These are phyloP conservation scores for Thecocarcelia acutangulata DNA, from an alignment of 2,888 invertebrate genomes.

Conservation along the genomic window DNA sequence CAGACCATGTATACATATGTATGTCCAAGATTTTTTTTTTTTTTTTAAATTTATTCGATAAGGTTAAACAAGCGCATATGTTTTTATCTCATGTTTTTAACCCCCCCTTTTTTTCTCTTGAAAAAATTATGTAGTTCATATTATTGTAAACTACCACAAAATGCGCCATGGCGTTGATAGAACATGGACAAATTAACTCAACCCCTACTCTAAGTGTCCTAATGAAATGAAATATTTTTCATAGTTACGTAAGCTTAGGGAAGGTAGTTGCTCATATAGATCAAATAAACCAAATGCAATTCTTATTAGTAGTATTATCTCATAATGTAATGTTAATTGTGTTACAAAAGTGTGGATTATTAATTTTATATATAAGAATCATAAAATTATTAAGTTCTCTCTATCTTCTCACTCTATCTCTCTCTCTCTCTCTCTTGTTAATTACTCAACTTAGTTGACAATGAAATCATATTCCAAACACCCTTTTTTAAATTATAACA, in stretches of 20 bases:
- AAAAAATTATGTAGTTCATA: not conserved
- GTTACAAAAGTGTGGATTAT: constrained; percentile 38
- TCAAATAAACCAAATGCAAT: constrained; percentile 61
- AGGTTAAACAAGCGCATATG: not conserved
- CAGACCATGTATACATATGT: too few relatives aligned
- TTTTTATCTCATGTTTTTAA: constrained; percentile 2
- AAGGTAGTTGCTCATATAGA: constrained; percentile 57
- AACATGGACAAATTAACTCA: constrained; percentile 25
- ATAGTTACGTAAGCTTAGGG: constrained; percentile 49
- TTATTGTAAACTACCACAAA: constrained; percentile 9
- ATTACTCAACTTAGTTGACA: constrained; percentile 43
- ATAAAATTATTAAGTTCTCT: constrained; percentile 31
- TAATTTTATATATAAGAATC: constrained; percentile 51
- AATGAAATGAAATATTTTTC: constrained; percentile 47
- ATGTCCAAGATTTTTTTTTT: not conserved
- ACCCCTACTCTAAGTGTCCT: constrained; percentile 41
- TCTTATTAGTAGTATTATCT: constrained; percentile 60
- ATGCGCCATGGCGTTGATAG: constrained; percentile 7
- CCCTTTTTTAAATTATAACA: constrained; percentile 17
- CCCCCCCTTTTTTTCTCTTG: constrained; percentile 2
- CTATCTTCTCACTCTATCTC: constrained; percentile 17
- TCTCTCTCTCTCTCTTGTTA: constrained; percentile 19
- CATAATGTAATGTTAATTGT: constrained; percentile 53
- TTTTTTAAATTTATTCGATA: too few relatives aligned
- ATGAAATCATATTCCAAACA: constrained; percentile 18